Base-by-base conservation (phyloP, 2,888 invertebrate genomes). In the Brachyopa scutellaris region DNA sequence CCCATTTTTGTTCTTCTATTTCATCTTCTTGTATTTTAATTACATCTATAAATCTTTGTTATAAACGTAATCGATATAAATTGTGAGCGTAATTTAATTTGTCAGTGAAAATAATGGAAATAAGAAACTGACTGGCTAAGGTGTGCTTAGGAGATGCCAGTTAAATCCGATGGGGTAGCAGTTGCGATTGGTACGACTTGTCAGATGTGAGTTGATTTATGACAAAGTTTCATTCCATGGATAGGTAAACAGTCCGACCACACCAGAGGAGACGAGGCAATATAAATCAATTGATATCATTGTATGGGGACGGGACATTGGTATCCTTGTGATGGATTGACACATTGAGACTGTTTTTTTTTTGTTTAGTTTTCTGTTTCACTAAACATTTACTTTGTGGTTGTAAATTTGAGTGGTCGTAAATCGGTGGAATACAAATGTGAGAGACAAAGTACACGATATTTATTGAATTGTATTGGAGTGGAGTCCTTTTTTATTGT, bases 1-100 rank as follows among this genome's bases (percentile, higher is more conserved):
- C n/a, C 11, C 11, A 5, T 15, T 55, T 13, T 2, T n/a, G n/a
- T 19, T 21, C 17, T 15, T 21, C 31, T 40, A 2, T 8, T 15
- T 13, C 21, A 8, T 6, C 15, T 33, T 15, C 36, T n/a, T 5
- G 15, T 21, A 26, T 64, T 61, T 53, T 73, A 73, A 74, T 74
- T 74, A 57, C 26, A 53, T 55, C 76, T 15, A 76, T 61, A 76
- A 76, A 76, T 76, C 59, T 51, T 29, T 42, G 67, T 67, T 76
- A 53, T 55, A 49, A 42, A 45, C 51, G 66, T 67, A 61, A 76
- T 67, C 76, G 76, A 67, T 76, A 76, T 76, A 53, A 67, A 67
- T 53, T 76, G 59, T 36, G 59, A 61, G 67, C 9, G 59, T 61
- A 76, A 73, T 73, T 62, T 38, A 62, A 73, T 72, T 72, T 36